Percentiles rank a stretch among this genome's conserved stretches.
Evolutionary conservation across 2,113 vertebrate genomes (phyloP).

Genomic region (Orcinus orca): DNA sequence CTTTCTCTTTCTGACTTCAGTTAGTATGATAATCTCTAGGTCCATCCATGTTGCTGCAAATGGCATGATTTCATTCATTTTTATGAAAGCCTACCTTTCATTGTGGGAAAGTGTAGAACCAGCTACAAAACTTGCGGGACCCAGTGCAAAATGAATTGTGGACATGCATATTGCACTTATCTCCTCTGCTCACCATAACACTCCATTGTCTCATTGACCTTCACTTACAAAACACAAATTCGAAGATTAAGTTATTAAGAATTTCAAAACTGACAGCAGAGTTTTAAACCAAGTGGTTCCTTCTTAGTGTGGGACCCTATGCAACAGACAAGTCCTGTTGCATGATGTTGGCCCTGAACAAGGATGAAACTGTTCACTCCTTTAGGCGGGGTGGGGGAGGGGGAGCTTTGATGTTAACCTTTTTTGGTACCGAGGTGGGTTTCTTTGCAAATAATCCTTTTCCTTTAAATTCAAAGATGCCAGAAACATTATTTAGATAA

Average conservation of each 20-base stretch:
- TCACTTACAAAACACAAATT: not conserved
- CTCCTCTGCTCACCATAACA: not conserved
- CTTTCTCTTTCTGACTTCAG: no score
- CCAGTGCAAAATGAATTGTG: not conserved
- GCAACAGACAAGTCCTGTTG: not conserved
- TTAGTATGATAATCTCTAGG: no score
- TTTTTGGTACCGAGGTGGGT: not conserved
- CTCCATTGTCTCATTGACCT: not conserved
- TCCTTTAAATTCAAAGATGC: not conserved
- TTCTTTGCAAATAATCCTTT: not conserved
- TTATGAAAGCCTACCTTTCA: not conserved
- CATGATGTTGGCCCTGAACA: not conserved
- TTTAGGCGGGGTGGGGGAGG: not conserved
- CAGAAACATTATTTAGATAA: not conserved
- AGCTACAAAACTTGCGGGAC: not conserved
- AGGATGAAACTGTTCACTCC: not conserved
- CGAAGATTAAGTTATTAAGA: not conserved
- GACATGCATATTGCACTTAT: not conserved
- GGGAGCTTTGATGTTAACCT: not conserved
- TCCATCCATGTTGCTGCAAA: no score
- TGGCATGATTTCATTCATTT: no score
- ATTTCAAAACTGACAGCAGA: not conserved
- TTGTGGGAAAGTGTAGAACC: not conserved
- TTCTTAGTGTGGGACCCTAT: not conserved
- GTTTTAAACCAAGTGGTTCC: not conserved